These are phyloP conservation scores for Eulemur albifrons DNA, from an alignment of 2,797 vertebrate genomes.

Conservation along the genomic window DNA sequence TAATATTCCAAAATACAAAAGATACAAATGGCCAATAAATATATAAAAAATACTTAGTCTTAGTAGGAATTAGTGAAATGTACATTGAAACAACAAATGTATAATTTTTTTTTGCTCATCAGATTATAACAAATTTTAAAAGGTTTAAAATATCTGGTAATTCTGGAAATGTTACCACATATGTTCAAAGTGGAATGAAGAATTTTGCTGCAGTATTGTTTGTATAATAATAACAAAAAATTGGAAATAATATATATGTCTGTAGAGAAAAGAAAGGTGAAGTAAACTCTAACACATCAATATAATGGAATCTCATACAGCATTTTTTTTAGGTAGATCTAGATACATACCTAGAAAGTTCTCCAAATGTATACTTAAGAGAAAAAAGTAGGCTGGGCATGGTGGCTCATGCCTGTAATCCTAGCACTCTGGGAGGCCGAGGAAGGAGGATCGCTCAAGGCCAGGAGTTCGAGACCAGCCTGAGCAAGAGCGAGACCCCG, in stretches of 20 bases:
- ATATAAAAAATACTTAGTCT: not conserved
- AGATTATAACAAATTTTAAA: not conserved
- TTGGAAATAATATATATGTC: not conserved
- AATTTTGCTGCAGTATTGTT: not conserved
- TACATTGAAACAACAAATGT: not conserved
- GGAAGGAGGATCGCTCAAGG: too few species aligned
- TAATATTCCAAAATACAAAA: not conserved
- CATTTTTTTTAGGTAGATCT: not conserved
- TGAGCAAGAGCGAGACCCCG: too few species aligned
- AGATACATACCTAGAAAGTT: not conserved
- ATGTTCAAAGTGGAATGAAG: not conserved
- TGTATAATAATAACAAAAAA: not conserved
- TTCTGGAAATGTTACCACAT: not conserved
- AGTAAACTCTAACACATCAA: not conserved
- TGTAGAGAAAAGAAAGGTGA: not conserved
- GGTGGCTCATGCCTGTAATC: too few species aligned
- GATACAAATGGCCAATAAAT: not conserved
- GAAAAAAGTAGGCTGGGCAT: not conserved
- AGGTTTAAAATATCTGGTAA: not conserved
- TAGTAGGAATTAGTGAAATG: not conserved
- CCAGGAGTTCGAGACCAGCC: too few species aligned
- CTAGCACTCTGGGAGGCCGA: too few species aligned
- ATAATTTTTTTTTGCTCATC: not conserved
- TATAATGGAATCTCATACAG: not conserved
- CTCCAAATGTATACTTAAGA: not conserved